These are phyloP conservation scores for Andrena fulva DNA, from an alignment of 2,888 invertebrate genomes.

Conservation along the genomic window DNA sequence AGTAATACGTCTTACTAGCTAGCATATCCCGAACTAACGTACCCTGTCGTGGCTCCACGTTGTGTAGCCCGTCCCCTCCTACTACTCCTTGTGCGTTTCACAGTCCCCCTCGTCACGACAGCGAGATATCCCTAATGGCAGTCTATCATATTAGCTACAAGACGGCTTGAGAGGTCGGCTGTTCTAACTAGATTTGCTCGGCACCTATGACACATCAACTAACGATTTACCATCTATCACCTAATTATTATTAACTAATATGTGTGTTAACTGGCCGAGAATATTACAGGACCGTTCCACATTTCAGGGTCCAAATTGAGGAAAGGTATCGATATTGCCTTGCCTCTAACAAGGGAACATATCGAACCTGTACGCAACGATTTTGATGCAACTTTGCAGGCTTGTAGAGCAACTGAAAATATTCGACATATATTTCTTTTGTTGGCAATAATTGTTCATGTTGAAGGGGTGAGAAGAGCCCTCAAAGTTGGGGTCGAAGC, in stretches of 20 bases:
- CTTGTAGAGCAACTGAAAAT: too few species aligned
- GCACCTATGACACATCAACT: conserved; percentile 69
- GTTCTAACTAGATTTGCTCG: conserved; percentile 76
- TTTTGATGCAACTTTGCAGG: too few species aligned
- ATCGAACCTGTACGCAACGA: too few species aligned
- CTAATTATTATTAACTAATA: conserved; percentile 31
- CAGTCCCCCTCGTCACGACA: conserved; percentile 69
- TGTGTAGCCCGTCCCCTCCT: conserved; percentile 45
- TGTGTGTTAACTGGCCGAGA: conserved; percentile 5
- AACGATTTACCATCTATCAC: conserved; percentile 73
- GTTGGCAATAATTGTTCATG: too few species aligned
- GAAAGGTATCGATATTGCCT: too few species aligned
- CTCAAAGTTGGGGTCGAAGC: too few species aligned
- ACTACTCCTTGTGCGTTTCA: conserved; percentile 53
- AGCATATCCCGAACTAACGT: conserved; percentile 67
- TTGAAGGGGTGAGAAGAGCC: too few species aligned
- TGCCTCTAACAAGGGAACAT: too few species aligned
- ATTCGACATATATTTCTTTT: too few species aligned
- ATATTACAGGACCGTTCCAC: neutral
- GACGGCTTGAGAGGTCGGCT: conserved; percentile 75
- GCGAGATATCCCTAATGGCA: conserved; percentile 78
- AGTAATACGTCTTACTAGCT: conserved; percentile 82
- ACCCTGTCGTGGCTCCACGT: conserved; percentile 63
- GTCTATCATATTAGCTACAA: conserved; percentile 80
- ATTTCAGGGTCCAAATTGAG: neutral